A percentile compares a stretch with the other conserved stretches of the same genome.
Conservation (phyloP, 92 coral and sea anemone species). For the Porites cylindrica region DNA sequence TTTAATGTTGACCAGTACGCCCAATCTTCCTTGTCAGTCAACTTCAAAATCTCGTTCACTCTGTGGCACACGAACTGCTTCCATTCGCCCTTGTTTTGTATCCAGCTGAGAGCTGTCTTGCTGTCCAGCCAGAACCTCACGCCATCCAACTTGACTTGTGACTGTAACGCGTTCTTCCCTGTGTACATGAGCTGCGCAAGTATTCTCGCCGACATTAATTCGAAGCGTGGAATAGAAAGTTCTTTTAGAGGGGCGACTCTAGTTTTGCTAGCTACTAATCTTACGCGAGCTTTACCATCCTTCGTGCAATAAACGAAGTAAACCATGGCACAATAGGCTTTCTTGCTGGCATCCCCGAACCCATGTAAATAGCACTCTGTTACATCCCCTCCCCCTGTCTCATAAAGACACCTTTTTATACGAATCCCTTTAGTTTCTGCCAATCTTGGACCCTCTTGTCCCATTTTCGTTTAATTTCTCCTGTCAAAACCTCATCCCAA, state of each 20-base stretch:
- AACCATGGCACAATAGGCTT: conserved; percentile 56
- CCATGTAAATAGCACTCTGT: conserved; percentile 53
- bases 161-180: conserved; percentile 32
- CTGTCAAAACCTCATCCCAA: too few species aligned
- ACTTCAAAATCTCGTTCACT: too few species aligned
- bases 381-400: conserved; percentile 10
- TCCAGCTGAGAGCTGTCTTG: too few species aligned
- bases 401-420: conserved; percentile 41
- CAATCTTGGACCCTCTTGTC: conserved; percentile 54
- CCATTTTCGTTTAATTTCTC: conserved; percentile 24
- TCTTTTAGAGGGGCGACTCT: conserved; percentile 13
- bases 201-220: conserved; percentile 3
- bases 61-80: too few species aligned
- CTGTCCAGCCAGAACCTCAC: too few species aligned
- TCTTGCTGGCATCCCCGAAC: conserved; percentile 61
- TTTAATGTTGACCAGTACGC: too few species aligned
- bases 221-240: conserved; percentile 41
- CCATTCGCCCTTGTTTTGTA: too few species aligned
- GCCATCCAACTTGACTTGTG: not conserved
- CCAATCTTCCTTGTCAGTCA: too few species aligned
- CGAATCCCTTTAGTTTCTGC: conserved; percentile 28
- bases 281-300: conserved; percentile 37
- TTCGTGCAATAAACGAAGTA: conserved; percentile 46
- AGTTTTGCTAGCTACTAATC: conserved; percentile 32
- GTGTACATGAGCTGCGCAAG: conserved; percentile 57